These are phyloP conservation scores for Melipona quadrifasciata DNA, from an alignment of 1,140 invertebrate species.

Conservation along the genomic window DNA sequence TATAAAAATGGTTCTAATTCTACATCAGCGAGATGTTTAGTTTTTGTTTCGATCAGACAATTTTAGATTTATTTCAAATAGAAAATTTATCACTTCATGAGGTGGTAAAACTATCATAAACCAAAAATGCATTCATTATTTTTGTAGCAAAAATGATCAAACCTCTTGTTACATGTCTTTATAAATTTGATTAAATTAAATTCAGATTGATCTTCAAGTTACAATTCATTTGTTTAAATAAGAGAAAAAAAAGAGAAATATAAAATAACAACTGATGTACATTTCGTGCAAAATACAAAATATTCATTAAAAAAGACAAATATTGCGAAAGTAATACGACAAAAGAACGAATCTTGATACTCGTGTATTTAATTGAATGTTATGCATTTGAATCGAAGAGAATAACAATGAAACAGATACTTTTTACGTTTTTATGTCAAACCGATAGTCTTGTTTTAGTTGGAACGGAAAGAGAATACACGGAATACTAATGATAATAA, in stretches of 20 bases:
- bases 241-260: background rate
- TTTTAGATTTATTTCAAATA: background rate
- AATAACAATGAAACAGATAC: background rate
- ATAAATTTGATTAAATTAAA: no score
- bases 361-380: background rate
- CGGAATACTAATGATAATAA: background rate
- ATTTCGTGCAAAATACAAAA: background rate
- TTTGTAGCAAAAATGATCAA: background rate
- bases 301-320: background rate
- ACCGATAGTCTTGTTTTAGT: background rate
- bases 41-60: background rate
- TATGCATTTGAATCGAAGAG: background rate
- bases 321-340: background rate
- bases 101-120: background rate
- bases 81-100: background rate
- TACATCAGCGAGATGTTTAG: background rate
- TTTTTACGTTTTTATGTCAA: background rate
- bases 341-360: background rate
- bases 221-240: background rate
- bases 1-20: background rate
- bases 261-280: background rate
- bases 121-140: background rate
- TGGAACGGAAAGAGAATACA: background rate
- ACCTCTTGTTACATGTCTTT: rapidly evolving
- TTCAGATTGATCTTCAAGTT: background rate